phyloP scores from a whole-genome alignment of 1,140 invertebrate species.

The Drosophila gunungcola region DNA sequence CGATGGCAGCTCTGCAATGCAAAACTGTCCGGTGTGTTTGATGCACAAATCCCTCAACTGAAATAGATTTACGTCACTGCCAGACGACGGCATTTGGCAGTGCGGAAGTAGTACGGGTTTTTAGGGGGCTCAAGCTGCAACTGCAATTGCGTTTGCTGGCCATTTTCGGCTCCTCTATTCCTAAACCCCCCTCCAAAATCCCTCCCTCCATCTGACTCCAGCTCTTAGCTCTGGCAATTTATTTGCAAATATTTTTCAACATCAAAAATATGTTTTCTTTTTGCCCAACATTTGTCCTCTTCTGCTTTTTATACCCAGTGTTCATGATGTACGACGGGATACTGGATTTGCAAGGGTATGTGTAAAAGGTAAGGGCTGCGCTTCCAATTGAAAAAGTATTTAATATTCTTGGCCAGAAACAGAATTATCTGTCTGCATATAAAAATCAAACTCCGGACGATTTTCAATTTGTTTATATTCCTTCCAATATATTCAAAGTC shows the following conservation, averaged over 20 bases:
- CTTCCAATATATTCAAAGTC: too few species aligned
- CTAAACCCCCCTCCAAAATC: not conserved
- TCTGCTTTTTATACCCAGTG: constrained; percentile 24
- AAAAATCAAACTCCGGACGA: not conserved
- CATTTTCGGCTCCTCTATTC: constrained; percentile 48
- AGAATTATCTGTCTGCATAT: not conserved
- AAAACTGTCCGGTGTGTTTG: constrained; percentile 79
- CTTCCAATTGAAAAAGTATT: not conserved
- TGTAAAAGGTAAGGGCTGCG: not conserved
- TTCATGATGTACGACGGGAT: not conserved
- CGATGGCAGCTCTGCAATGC: constrained; percentile 58
- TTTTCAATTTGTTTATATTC: too few species aligned
- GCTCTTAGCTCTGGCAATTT: constrained; percentile 62
- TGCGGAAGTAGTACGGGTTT: not conserved
- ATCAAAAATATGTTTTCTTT: constrained; percentile 68
- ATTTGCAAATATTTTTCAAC: constrained; percentile 78
- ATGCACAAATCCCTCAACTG: constrained; percentile 81
- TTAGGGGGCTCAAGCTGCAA: constrained; percentile 16
- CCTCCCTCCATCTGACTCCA: constrained; percentile 13
- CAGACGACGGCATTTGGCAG: constrained; percentile 53
- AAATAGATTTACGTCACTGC: constrained; percentile 82
- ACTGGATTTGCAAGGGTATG: not conserved
- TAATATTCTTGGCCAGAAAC: not conserved
- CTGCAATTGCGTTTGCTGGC: constrained; percentile 69
- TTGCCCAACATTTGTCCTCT: constrained; percentile 13